Evolutionary conservation across 2,797 vertebrate genomes (phyloP).

Genomic region (Amblyraja radiata): DNA sequence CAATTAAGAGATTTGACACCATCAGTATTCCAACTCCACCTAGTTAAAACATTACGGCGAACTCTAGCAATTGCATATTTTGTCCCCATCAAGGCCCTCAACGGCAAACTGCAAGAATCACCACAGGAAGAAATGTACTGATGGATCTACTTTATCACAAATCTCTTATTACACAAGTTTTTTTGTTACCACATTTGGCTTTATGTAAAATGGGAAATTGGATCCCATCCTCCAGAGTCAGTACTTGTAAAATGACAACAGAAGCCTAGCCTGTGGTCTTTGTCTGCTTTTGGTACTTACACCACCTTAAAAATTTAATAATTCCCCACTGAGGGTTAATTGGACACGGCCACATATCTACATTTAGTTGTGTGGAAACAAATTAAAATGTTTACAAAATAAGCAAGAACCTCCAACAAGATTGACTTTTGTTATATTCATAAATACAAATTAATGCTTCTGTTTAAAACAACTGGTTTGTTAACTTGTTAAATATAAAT

Average conservation of each 20-base stretch:
- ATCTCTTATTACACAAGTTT: constrained; percentile 15
- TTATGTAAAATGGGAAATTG: neutral
- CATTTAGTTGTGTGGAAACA: neutral
- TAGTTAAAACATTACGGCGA: neutral
- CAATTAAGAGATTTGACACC: neutral
- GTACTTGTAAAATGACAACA: neutral
- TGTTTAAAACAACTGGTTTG: neutral
- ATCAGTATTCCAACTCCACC: neutral
- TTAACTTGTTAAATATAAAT: neutral
- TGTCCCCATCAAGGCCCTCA: neutral
- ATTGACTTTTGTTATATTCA: neutral
- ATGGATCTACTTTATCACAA: neutral
- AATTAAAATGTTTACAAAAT: neutral
- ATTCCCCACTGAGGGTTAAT: neutral
- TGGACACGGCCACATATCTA: neutral
- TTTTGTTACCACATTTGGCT: neutral
- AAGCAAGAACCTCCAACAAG: neutral
- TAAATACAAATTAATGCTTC: neutral
- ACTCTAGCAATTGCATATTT: neutral
- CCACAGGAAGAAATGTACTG: neutral
- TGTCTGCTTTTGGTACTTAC: neutral
- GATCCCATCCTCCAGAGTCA: neutral
- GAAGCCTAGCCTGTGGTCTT: constrained; percentile 3
- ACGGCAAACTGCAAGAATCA: neutral
- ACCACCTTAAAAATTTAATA: neutral